Evolutionary conservation across 1,140 invertebrate genomes (phyloP), one percentile per base, ranked within the genome.

Genomic region (Tetramorium parvispinum): DNA sequence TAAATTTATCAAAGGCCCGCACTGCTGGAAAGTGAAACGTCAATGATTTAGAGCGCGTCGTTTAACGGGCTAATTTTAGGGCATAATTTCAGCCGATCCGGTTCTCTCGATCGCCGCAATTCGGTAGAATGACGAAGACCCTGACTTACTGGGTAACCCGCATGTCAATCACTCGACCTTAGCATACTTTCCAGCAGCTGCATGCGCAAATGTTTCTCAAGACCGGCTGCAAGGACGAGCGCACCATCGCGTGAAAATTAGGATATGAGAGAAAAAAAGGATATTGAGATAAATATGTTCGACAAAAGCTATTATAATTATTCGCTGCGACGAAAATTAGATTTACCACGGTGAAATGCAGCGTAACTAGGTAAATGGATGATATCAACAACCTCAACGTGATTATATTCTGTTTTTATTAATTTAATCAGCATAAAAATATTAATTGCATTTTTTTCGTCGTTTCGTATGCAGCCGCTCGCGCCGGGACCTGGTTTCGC

Each of bases 111-210:
- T 40, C 46, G 53, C 43, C 10, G 3, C 24, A 32, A 37, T 83
- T 75, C 24, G 77, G n/a, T 13, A 40, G 3, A 21, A 21, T 27
- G 61, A 0, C 46, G 79, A 46, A 71, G 79, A 71, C 66, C 66
- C 18, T 82, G 79, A 82, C 53, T 73, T 59, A 59, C 40, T 77
- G 55, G 55, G 16, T 85, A 73, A 37, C 77, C 78, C 49, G 55
- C 59, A 73, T 73, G 86, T 81, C 77, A 53, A 66, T 87, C 55
- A 65, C 57, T 13, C 66, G 91, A 88, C 90, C 88, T 91, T 88
- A 87, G 65, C 91, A 91, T 51, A 43, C 27, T 85, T 91, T 21
- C 32, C 24, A 13, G 13, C 27, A 24, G 21, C 32, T 61, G 75
- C 51, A 61, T 16, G 37, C 37, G 49, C 53, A 11, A 65, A 55